These are phyloP conservation scores for Crypturellus tataupa DNA, from an alignment of 2,797 vertebrate species.

Conservation along the genomic window DNA sequence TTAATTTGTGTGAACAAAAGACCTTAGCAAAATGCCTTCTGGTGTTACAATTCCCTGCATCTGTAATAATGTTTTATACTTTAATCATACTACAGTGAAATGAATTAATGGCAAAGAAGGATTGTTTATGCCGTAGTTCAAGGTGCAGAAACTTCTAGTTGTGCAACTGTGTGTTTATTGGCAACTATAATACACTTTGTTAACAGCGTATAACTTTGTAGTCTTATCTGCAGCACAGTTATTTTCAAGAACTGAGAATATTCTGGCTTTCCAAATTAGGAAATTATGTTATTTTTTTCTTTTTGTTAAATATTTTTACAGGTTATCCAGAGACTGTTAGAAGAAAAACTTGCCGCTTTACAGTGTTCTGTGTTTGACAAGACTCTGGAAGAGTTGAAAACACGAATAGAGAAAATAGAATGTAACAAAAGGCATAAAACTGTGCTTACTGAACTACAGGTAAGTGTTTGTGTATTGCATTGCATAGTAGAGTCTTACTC, in stretches of 20 bases:
- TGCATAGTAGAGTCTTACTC: not conserved
- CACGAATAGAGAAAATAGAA: slow-evolving; percentile 93
- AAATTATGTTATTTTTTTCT: not conserved
- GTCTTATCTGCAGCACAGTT: not conserved
- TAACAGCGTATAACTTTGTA: not conserved
- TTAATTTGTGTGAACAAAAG: not conserved
- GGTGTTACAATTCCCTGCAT: not conserved
- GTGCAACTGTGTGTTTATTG: not conserved
- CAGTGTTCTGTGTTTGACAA: slow-evolving; percentile 91
- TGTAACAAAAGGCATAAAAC: slow-evolving; percentile 92
- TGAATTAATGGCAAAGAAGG: not conserved
- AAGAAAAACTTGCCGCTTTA: slow-evolving; percentile 89
- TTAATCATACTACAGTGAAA: not conserved
- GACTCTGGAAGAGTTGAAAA: slow-evolving; percentile 90
- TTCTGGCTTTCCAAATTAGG: not conserved
- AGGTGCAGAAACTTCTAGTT: not conserved
- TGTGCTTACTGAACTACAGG: slow-evolving; percentile 83
- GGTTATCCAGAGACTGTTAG: slow-evolving; percentile 92
- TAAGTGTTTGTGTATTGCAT: slow-evolving; percentile 72
- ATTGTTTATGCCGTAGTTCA: not conserved
- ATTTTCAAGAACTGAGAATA: not conserved
- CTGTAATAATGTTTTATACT: not conserved
- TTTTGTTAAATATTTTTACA: slow-evolving; percentile 65
- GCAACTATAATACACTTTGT: not conserved
- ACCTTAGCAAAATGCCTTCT: not conserved